Conservation (phyloP, 2,113 vertebrate species). For the Grammomys surdaster region DNA sequence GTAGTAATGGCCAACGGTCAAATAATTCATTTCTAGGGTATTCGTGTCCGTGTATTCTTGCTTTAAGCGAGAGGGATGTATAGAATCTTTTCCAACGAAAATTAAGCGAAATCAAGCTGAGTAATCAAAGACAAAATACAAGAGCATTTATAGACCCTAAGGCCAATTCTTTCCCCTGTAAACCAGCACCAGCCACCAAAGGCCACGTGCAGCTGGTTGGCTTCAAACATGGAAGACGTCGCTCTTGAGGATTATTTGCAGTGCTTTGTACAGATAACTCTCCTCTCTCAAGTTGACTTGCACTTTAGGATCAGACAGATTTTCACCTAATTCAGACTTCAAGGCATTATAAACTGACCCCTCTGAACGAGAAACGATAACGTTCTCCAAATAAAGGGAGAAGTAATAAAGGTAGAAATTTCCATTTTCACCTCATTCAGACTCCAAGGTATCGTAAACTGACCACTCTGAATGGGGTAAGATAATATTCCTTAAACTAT, state of each 20-base stretch:
- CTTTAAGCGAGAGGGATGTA: too few relatives aligned
- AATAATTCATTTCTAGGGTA: conserved; percentile 11
- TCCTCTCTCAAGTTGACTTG: background rate
- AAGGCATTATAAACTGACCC: conserved; percentile 3
- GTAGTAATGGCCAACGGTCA: conserved; percentile 25
- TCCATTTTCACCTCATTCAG: conserved; percentile 59
- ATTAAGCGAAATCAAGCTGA: background rate
- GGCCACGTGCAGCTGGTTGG: background rate
- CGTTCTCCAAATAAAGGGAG: background rate
- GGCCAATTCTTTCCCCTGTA: conserved; percentile 1
- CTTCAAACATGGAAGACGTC: background rate
- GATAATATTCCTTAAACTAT: background rate
- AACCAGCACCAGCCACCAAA: conserved; percentile 53
- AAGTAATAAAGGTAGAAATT: conserved; percentile 10
- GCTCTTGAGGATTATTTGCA: conserved; percentile 64
- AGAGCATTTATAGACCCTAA: conserved; percentile 60
- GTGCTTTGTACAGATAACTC: conserved; percentile 48
- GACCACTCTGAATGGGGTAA: background rate
- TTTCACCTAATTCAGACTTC: conserved; percentile 65
- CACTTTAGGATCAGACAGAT: conserved; percentile 52
- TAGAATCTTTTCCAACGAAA: conserved; percentile 2
- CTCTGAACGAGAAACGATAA: conserved; percentile 22
- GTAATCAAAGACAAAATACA: conserved; percentile 51
- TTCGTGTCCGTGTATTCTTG: background rate
- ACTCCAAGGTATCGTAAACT: conserved; percentile 45